Evolutionary conservation across 2,888 invertebrate species (phyloP), one percentile per base, ranked within the genome.

Genomic region (Ceriagrion tenellum): DNA sequence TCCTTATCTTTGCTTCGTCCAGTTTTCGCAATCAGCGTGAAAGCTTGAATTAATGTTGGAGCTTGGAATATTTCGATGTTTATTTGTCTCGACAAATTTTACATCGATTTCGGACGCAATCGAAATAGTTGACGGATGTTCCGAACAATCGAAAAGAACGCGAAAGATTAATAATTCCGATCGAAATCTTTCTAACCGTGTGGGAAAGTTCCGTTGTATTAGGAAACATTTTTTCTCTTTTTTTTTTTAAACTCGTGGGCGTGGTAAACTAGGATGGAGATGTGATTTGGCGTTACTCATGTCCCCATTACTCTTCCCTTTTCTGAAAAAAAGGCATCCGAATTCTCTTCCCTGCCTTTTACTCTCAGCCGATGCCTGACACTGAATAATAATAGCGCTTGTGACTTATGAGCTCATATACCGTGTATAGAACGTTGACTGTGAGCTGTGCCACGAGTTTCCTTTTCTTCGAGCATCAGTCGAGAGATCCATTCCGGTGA

Each of bases 381-480:
- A 81, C 81, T 13, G 35, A 35, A 81, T 81, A 16, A 35, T 47
- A 81, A 81, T 35, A 23, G n/a, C n/a, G n/a, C 69, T n/a, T 81
- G 30, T 35, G 81, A 35, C 81, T 81, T 81, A 81, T 81, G 81
- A 81, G 81, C 12, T 81, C 81, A 81, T 81, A 69, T 26, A n/a
- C 26, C 30, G 35, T 13, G 59, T 26, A 35, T 81, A 81, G 81
- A 81, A 81, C 35, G n/a, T 69, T 69, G 26, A 8, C 69, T n/a
- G 69, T 69, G 81, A n/a, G 30, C 81, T 35, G 16, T 81, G 16
- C 35, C 81, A 16, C 12, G 81, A 16, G 35, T 81, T 81, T 81
- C 35, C 81, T 35, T 81, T 81, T 13, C 81, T 35, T 35, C 16
- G 3, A 6, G 81, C 30, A 35, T 35, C 3, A 30, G 6, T 81